phyloP scores from a whole-genome alignment of 2,888 invertebrate genomes.

The Eristalis pertinax region DNA sequence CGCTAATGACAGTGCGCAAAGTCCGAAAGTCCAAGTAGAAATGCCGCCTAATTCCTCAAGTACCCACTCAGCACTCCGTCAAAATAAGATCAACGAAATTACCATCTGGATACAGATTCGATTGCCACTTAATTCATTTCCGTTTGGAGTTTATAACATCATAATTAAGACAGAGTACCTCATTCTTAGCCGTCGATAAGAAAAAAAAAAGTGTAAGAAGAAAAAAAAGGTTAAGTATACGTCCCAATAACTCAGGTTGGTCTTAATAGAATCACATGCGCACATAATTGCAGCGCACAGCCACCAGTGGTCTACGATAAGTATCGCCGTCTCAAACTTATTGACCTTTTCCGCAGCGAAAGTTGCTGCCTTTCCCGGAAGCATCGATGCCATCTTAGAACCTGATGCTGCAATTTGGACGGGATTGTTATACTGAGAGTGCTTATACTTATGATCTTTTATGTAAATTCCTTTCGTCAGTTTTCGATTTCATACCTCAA shows the following conservation, averaged over 20 bases:
- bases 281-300: conserved; percentile 16
- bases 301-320: conserved; percentile 7
- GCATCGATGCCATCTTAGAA: conserved; percentile 24
- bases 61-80: not conserved
- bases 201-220: not conserved
- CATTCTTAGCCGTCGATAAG: not conserved
- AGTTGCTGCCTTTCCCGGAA: conserved; percentile 47
- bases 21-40: conserved; percentile 15
- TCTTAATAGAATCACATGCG: conserved; percentile 24
- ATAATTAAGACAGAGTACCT: conserved; percentile 23
- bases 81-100: conserved; percentile 19
- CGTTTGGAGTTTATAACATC: conserved; percentile 22
- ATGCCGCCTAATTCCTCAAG: conserved; percentile 29
- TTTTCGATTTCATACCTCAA: conserved; percentile 21
- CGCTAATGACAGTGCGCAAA: conserved; percentile 39
- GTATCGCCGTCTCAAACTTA: conserved; percentile 35
- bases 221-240: conserved; percentile 49
- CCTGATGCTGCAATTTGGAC: conserved; percentile 49
- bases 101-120: conserved; percentile 21
- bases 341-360: conserved; percentile 52
- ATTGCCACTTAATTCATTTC: conserved; percentile 45
- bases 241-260: conserved; percentile 36
- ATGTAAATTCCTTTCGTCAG: conserved; percentile 32
- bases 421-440: conserved; percentile 39
- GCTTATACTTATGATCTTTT: conserved; percentile 21